These are phyloP conservation scores for Andricus grossulariae DNA, from an alignment of 1,140 invertebrate genomes.

Conservation along the genomic window DNA sequence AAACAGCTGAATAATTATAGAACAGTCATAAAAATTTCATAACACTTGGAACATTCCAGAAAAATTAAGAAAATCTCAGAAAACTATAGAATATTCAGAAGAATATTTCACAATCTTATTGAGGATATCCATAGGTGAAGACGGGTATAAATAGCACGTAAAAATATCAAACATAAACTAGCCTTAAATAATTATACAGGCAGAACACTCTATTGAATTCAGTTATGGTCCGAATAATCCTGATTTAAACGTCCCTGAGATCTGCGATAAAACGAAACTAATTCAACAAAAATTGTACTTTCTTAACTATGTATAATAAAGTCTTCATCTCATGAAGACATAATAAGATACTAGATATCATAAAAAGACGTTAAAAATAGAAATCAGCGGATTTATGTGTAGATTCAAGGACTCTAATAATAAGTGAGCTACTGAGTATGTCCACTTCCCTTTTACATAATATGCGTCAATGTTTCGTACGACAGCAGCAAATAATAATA, in stretches of 20 bases:
- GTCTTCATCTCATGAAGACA: neutral
- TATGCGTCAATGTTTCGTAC: neutral
- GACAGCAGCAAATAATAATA: neutral
- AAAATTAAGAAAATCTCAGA: too few species aligned
- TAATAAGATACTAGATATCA: neutral
- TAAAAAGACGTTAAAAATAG: too few species aligned
- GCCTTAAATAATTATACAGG: too few species aligned
- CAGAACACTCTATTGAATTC: neutral
- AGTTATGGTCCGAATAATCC: neutral
- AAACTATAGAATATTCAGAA: neutral
- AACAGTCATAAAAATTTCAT: too few species aligned
- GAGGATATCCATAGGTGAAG: too few species aligned
- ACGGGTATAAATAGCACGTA: too few species aligned
- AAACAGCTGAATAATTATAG: too few species aligned
- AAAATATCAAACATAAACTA: too few species aligned
- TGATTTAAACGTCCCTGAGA: neutral
- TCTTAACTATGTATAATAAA: neutral
- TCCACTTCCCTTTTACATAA: slow-evolving; percentile 5
- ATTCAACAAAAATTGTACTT: slow-evolving; percentile 8
- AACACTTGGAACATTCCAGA: too few species aligned
- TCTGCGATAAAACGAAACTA: neutral
- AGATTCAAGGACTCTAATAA: neutral
- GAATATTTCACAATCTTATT: too few species aligned
- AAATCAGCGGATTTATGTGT: too few species aligned
- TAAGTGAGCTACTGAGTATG: neutral